Base-by-base conservation (phyloP, 2,888 invertebrate genomes). In the Euzophera pinguis region DNA sequence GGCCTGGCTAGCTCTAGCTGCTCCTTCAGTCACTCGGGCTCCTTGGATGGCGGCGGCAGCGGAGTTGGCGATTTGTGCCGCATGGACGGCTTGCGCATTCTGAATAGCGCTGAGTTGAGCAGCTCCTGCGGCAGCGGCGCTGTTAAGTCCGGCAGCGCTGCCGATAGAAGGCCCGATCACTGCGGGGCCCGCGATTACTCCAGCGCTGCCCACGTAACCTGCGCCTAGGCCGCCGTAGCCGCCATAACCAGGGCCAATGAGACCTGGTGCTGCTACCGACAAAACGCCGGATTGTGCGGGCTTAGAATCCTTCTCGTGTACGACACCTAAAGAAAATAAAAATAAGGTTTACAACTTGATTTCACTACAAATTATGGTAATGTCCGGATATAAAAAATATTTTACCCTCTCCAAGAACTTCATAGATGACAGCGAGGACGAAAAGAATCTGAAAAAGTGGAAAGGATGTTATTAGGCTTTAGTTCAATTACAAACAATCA, bases 21-120 rank as follows among this genome's bases (percentile, higher is more conserved):
- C 85, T 1, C 79, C 84, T 59, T 89, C 89, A 4, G 87, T 69
- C 10, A 75, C 81, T 10, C 88, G 84, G 1, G 89, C 89, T 0
- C 86, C 85, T 53, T 88, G 87, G 61, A 89, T 89, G 35, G 86
- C 89, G 22, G 84, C 85, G 10, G 86, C 84, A 42, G 89, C 89
- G 0, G 87, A 74, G 66, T 88, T 84, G 17, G 79, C 85, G 60
- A 89, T 86, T 56, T 86, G 81, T 2, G 87, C 73, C 1, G 81
- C 89, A 12, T 85, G 87, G 9, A 78, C 86, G 10, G 89, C 89
- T 54, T 88, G 89, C 1, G 89, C 88, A 65, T 88, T 88, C 56
- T 89, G 88, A 56, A 88, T 87, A 37, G 88, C 87, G 53, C 84
- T 86, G 45, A 89, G 81, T 50, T 87, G 89, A 37, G 89, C 84